phyloP scores from a whole-genome alignment of 2,113 vertebrate species.

The Apteryx owenii region DNA sequence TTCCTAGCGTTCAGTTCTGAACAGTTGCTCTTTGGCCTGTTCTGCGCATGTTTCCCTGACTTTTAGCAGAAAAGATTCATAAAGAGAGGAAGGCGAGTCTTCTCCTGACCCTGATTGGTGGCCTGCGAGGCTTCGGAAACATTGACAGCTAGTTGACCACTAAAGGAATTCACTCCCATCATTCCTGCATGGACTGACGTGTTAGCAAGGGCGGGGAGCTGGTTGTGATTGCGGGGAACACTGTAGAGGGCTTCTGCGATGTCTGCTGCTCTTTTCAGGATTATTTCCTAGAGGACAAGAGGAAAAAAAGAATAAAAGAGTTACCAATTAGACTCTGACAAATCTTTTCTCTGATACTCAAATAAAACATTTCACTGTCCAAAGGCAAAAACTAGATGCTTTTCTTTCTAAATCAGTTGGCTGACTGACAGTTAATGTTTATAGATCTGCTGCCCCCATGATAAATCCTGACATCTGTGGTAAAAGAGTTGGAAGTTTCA shows the following conservation, averaged over 20 bases:
- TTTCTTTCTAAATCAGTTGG: background rate
- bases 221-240: constrained; percentile 95
- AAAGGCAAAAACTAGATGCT: background rate
- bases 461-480: background rate
- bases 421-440: background rate
- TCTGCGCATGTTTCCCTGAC: accelerated
- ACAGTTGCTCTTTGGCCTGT: background rate
- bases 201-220: constrained; percentile 90
- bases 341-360: background rate
- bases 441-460: background rate
- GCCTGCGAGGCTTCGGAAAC: constrained; percentile 92
- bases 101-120: constrained; percentile 91
- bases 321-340: background rate
- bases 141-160: constrained; percentile 95
- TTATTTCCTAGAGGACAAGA: constrained; percentile 86
- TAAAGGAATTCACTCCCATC: constrained; percentile 98
- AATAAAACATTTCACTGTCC: background rate
- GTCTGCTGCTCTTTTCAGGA: constrained; percentile 96
- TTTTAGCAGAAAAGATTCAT: background rate
- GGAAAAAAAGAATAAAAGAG: background rate
- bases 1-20: background rate
- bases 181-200: constrained; percentile 91
- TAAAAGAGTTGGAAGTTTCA: background rate
- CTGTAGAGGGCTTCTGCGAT: constrained; percentile 99
- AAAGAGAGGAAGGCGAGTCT: background rate